Base-by-base conservation (phyloP, 2,888 invertebrate genomes). In the Leistus spinibarbis region DNA sequence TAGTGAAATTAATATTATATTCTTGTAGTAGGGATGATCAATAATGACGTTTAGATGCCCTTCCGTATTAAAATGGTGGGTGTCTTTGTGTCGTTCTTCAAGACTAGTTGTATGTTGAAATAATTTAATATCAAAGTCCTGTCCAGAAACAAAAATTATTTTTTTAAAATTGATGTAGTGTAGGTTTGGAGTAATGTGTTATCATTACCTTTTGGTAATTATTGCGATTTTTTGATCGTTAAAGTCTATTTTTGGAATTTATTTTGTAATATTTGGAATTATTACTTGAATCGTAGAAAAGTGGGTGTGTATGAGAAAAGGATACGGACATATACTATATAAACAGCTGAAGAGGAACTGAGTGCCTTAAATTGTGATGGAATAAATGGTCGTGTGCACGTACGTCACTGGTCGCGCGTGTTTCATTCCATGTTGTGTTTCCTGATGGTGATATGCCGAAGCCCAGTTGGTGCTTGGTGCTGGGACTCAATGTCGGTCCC, bases 381-480 rank as follows among this genome's bases (percentile, higher is more conserved):
- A 17, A 22, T 9, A 10, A 22, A 60, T 60, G 20, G n/a, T 19
- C 19, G 22, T 54, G 54, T 54, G 60, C 64, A 64, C 24, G 64
- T 16, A 64, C 27, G 64, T 64, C 27, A 64, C 24, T 64, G 64
- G 64, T 17, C 22, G n/a, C 17, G 64, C 27, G 64, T 20, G 64
- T n/a, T 16, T 23, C 2, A 10, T 16, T 17, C 9, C 13, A 57
- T 19, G 57, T 13, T 7, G 57, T 60, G 22, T 60, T 60, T 60
- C 60, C 60, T 60, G 60, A 60, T 17, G 60, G 13, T 60, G 19
- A 19, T n/a, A n/a, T 60, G 60, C 17, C 17, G 60, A 16, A 20
- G 60, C 60, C 17, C 19, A 22, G 7, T 10, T 60, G 60, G 10
- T n/a, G 22, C 60, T 20, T 9, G 60, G 22, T 60, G 60, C 22